Evolutionary conservation across 2,888 invertebrate genomes (phyloP), one percentile per base, ranked within the genome.

Genomic region (Rhodophaea formosa): DNA sequence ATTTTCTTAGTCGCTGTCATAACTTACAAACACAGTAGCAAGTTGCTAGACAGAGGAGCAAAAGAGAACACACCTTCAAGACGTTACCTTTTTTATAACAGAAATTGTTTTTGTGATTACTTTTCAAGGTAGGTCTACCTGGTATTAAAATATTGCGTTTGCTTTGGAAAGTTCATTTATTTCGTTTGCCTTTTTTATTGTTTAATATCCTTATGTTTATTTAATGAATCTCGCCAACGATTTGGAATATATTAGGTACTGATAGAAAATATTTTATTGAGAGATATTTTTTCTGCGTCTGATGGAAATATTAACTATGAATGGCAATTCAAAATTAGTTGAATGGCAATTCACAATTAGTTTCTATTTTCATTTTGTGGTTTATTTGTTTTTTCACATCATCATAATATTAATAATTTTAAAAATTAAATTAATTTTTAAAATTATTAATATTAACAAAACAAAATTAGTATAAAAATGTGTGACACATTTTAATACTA

Each of bases 61-160:
- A 30, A 12, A 7, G 7, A 12, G 35, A 51, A 35, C 5, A 16
- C 15, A 39, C 35, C 39, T 8, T 12, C 16, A 7, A 12, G 39
- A 35, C 51, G 15, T 35, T 45, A n/a, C 46, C 56, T 16, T 56
- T 49, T n/a, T 49, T 42, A 35, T 49, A 56, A 42, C 15, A 56
- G 15, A 56, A 43, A 49, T 49, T 56, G 42, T 39, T 56, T 46
- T 56, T 49, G 49, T 49, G 49, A 56, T 49, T 49, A 49, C 54
- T 12, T 55, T 54, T 53, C 35, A 35, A 43, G 54, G 45, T 46
- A 30, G 32, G 44, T 45, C 29, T 29, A 17, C 44, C 15, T 16
- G 43, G 44, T 32, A 54, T 54, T 44, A 54, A 54, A 54, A 44
- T 54, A 32, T 54, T 14, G 44, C 10, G 44, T 45, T 54, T 54